Evolutionary conservation across 2,888 invertebrate genomes (phyloP).

Genomic region (Brachypalpus laphriformis): DNA sequence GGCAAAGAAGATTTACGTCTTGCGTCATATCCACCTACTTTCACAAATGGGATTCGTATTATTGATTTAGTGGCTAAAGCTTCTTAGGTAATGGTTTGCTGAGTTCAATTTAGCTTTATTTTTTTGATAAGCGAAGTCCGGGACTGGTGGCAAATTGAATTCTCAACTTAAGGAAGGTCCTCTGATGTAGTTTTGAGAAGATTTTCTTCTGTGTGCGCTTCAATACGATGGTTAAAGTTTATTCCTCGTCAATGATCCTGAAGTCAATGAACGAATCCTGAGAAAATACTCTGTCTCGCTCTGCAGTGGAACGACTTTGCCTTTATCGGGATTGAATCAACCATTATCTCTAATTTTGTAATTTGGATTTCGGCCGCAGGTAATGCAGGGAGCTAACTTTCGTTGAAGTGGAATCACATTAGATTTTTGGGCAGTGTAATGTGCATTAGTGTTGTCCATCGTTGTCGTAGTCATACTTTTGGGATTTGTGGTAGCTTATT

Average conservation of each 20-base stretch:
- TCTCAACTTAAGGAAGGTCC: conserved; percentile 25
- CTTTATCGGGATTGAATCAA: conserved; percentile 35
- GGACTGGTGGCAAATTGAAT: conserved; percentile 55
- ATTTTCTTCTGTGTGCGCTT: conserved; percentile 11
- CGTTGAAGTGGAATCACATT: conserved; percentile 18
- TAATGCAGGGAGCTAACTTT: conserved; percentile 20
- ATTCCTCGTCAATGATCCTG: conserved; percentile 1
- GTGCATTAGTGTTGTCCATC: conserved; percentile 31
- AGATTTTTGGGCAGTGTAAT: neutral
- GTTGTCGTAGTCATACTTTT: conserved; percentile 37
- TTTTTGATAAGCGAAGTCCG: conserved; percentile 18
- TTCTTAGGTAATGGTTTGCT: conserved; percentile 62
- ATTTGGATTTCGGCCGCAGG: conserved; percentile 39
- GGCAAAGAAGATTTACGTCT: conserved; percentile 11
- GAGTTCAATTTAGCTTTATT: conserved; percentile 38
- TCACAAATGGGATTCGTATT: conserved; percentile 54
- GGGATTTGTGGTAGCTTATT: conserved; percentile 56
- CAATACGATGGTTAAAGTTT: conserved; percentile 9
- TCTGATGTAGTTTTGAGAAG: conserved; percentile 1
- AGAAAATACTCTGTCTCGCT: neutral
- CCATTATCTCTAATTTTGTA: conserved; percentile 59
- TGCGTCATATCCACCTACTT: conserved; percentile 30
- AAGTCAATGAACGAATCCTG: neutral
- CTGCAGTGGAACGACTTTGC: neutral
- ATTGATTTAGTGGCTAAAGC: conserved; percentile 65